Base-by-base conservation (phyloP, 2,888 invertebrate genomes). In the Gibbula magus region DNA sequence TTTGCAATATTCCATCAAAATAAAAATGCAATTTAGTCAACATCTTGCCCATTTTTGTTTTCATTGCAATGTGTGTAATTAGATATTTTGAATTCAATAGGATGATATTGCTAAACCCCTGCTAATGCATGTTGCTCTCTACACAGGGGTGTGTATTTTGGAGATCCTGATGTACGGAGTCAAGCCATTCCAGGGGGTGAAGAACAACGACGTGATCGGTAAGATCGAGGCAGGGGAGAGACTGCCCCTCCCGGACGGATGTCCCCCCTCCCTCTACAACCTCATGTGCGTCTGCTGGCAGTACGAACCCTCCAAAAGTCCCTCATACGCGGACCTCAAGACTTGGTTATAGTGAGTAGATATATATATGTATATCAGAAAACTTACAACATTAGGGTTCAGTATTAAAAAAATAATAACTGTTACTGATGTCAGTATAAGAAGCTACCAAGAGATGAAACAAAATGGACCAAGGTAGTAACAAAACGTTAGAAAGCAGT, bases 161-260 rank as follows among this genome's bases (percentile, higher is more conserved):
- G 99, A 99, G 94, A 98, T 99, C 88, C 94, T 99, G 79, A 98
- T 98, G 97, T 94, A 97, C 82, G 99, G 99, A 39, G 96, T 98
- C n/a, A 99, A 99, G 93, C 99, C 99, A 82, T 99, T 99, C 94
- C 97, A 97, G 84, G 98, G 98, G 10, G 97, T 99, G 54, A 97
- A 97, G 93, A 99, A 99, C 94, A 98, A 97, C 92, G 99, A 99
- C 93, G 98, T 99, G 66, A 98, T 99, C 88, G 95, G 95, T 22
- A 96, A 96, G 93, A 95, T 99, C 83, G 99, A 99, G 93, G 97
- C 97, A 92, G 99, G 99, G 0, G 98, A 99, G 93, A 94, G 99
- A n/a, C 94, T 99, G 32, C 96, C 97, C 18, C 94, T 98, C 85
- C 99, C 99, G 0, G 94, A 95, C n/a, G 95, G 96, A 85, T 99